These are phyloP conservation scores for Eufriesea mexicana DNA, from an alignment of 1,140 invertebrate genomes.

Conservation along the genomic window DNA sequence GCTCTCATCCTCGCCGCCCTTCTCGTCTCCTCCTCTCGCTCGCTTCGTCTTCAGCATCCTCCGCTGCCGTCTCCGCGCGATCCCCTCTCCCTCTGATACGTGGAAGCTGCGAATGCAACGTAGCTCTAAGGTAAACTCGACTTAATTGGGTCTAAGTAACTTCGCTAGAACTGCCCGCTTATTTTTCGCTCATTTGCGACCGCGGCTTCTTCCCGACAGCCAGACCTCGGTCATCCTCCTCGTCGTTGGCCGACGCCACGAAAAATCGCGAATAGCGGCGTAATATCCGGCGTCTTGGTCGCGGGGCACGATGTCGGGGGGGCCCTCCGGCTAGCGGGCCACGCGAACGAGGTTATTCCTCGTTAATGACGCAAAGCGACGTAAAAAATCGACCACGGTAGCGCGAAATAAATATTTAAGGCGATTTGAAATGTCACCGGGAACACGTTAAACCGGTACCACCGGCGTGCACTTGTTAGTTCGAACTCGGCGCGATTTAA, in stretches of 20 bases:
- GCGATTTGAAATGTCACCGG: slow-evolving; percentile 38
- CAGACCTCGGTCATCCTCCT: no score
- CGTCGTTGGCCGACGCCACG: no score
- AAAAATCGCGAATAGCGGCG: not conserved
- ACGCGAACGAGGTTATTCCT: slow-evolving; percentile 15
- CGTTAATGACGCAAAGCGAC: slow-evolving; percentile 32
- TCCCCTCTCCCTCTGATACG: slow-evolving; percentile 52
- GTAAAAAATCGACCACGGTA: not conserved
- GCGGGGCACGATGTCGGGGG: slow-evolving; percentile 5
- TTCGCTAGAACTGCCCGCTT: slow-evolving; percentile 69
- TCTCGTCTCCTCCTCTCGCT: slow-evolving; percentile 6
- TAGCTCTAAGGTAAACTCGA: slow-evolving; percentile 55
- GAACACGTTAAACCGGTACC: slow-evolving; percentile 44
- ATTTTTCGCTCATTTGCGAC: slow-evolving; percentile 67
- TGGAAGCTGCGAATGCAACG: slow-evolving; percentile 51
- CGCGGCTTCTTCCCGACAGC: not conserved
- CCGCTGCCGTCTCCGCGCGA: no score
- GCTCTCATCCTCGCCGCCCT: not conserved
- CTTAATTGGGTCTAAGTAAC: slow-evolving; percentile 75
- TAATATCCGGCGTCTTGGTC: slow-evolving; percentile 9
- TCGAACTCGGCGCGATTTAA: slow-evolving; percentile 24
- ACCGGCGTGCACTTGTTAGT: not conserved
- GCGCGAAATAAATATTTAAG: slow-evolving; percentile 46
- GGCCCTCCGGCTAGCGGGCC: not conserved
- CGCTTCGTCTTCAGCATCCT: slow-evolving; percentile 22